Base-by-base conservation (phyloP, 2,888 invertebrate species). In the Torymus texanus region DNA sequence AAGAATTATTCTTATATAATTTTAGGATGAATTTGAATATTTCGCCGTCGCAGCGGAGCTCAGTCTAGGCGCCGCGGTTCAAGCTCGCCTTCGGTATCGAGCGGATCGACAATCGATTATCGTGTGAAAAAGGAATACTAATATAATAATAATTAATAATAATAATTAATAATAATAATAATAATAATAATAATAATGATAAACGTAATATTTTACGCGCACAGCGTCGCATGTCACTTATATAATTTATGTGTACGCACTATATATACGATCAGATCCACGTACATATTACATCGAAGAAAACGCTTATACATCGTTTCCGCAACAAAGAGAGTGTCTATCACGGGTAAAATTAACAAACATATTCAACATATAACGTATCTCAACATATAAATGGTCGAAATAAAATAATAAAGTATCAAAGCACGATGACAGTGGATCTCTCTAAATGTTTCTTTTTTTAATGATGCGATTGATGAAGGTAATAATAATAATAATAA, bases 51-150 rank as follows among this genome's bases (percentile, higher is more conserved):
- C 4, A 18, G 13, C 21, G 29, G 85, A 88, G 87, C 87, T 88
- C 88, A 88, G 88, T 87, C 88, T 87, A 87, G 88, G 87, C 88
- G 85, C 84, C 86, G 84, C 85, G 84, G 76, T 24, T 81, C 67
- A 78, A 81, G 76, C 59, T 66, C 68, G 78, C 74, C 75, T 70
- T 78, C 83, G 59, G 81, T 83, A 81, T 81, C 82, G 76, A 82
- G 77, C 77, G 82, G 75, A 82, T 82, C 78, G 82, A 78, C 75
- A 16, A 51, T 65, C 58, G 74, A 65, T 78, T 29, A 50, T 66
- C 21, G 24, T 76, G 58, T 41, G 41, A 8, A 41, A 71, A 56
- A 74, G 62, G 18, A 21, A 29, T 56, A 61, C n/a, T 55, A 72
- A 59, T 50, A 12, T 41, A 41, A 41, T 41, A 41, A 41, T 41